Evolutionary conservation across 2,797 vertebrate species (phyloP), one percentile per base, ranked within the genome.

Genomic region (Gadopsis bispinosus): DNA sequence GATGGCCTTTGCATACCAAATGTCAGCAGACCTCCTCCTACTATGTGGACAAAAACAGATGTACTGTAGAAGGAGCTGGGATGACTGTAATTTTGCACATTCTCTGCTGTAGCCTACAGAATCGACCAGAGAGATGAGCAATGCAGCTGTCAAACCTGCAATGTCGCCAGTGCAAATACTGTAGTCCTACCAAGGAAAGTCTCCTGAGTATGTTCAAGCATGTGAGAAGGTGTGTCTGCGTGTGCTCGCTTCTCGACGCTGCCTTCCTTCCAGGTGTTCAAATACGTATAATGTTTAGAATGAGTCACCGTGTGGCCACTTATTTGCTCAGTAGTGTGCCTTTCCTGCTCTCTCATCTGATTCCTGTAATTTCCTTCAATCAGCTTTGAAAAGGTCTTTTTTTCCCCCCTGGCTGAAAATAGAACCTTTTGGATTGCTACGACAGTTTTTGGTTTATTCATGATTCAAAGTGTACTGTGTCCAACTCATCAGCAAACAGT

Each of bases 1-100:
- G 37, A 81, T 73, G 69, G 76, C 79, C 77, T 91, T 92, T 90
- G 86, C 88, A 88, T 90, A 89, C 90, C 87, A 90, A 91, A 91
- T 92, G 88, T 86, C 86, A 91, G 77, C 7, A 75, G 81, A 88
- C 80, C 77, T 90, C 87, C 90, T 92, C 88, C 92, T 80, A 86
- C 92, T 73, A 58, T 77, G 69, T 84, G 73, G 74, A 90, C 81
- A 53, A 77, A 91, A 90, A 91, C 85, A 92, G 87, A 90, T 77
- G 75, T 61, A 86, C 69, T 73, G 55, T 45, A 58, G 64, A 75
- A 26, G 19, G 29, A 71, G 68, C 60, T 51, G 53, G 26, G 74
- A 82, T 86, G 83, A 86, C 55, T 79, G 68, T 41, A 79, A 68
- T 69, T 67, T 56, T 65, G 65, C 56, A 80, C 31, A 35, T 65